A percentile compares a stretch with the other conserved stretches of the same genome.
phyloP scores from a whole-genome alignment of 2,113 vertebrate species.

The Pangasianodon gigas region DNA sequence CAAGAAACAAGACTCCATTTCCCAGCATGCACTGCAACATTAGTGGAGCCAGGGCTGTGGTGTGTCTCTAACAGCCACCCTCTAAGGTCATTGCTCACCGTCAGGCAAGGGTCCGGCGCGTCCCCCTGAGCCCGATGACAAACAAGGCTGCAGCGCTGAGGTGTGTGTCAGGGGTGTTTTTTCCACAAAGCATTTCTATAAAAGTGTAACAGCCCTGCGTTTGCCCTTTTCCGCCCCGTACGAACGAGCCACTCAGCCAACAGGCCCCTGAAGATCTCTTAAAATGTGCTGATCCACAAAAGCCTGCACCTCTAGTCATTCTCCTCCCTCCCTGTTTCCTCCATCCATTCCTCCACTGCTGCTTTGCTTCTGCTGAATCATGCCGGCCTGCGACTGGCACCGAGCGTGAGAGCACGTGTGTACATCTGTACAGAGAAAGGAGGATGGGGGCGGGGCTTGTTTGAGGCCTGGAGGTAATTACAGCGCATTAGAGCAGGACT shows the following conservation, averaged over 20 bases:
- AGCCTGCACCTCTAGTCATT: slow-evolving; percentile 65
- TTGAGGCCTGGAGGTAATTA: slow-evolving; percentile 79
- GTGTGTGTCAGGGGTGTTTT: slow-evolving; percentile 81
- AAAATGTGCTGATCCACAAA: slow-evolving; percentile 77
- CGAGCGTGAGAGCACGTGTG: slow-evolving; percentile 15
- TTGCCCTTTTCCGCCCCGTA: slow-evolving; percentile 76
- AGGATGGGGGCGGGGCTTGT: slow-evolving; percentile 61
- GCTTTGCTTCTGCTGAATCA: slow-evolving; percentile 64
- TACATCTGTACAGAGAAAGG: slow-evolving; percentile 52
- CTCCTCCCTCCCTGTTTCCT: slow-evolving; percentile 55
- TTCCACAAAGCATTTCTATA: slow-evolving; percentile 81
- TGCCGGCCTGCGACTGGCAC: slow-evolving; percentile 38
- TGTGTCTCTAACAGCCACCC: slow-evolving; percentile 66
- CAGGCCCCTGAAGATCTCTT: slow-evolving; percentile 79
- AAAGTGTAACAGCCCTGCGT: slow-evolving; percentile 78
- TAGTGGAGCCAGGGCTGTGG: slow-evolving; percentile 59
- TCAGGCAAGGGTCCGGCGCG: slow-evolving; percentile 69
- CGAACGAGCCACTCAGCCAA: slow-evolving; percentile 67
- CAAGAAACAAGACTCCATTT: slow-evolving; percentile 55
- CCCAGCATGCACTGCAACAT: slow-evolving; percentile 61
- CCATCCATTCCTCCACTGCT: slow-evolving; percentile 30
- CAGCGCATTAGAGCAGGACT: slow-evolving; percentile 78
- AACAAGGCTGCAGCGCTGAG: slow-evolving; percentile 73
- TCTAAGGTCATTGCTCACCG: slow-evolving; percentile 73
- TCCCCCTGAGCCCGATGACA: slow-evolving; percentile 77